Percentiles rank a stretch among this genome's conserved stretches.
Evolutionary conservation across 2,888 invertebrate species (phyloP).

Genomic region (Zaprionus bogoriensis): DNA sequence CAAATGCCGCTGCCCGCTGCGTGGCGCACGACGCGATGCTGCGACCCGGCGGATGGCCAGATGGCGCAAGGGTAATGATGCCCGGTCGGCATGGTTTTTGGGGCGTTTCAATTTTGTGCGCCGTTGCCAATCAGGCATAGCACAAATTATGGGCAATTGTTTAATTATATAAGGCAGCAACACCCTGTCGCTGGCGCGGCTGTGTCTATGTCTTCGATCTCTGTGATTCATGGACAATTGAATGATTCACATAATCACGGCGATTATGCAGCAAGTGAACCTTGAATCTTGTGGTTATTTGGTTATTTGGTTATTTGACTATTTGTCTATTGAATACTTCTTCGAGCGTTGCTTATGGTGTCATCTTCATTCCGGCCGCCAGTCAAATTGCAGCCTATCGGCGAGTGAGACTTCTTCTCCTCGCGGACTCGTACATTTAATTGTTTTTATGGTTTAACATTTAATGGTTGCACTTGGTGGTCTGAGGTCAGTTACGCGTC

Average conservation of each 20-base stretch:
- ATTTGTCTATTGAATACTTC: slow-evolving; percentile 46
- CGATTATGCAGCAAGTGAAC: slow-evolving; percentile 60
- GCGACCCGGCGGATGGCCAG: slow-evolving; percentile 15
- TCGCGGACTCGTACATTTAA: slow-evolving; percentile 39
- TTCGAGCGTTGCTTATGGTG: slow-evolving; percentile 20
- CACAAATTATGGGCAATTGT: slow-evolving; percentile 72
- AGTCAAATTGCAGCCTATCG: slow-evolving; percentile 28
- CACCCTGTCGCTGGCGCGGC: slow-evolving; percentile 47
- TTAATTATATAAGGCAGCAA: slow-evolving; percentile 67
- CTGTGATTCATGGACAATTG: slow-evolving; percentile 41
- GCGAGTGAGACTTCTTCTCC: neutral
- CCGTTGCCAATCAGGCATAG: slow-evolving; percentile 58
- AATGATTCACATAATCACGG: slow-evolving; percentile 68
- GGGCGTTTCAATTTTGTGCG: slow-evolving; percentile 34
- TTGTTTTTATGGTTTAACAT: slow-evolving; percentile 67
- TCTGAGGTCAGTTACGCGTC: slow-evolving; percentile 45
- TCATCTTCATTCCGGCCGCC: slow-evolving; percentile 35
- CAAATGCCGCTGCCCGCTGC: slow-evolving; percentile 27
- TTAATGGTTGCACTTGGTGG: slow-evolving; percentile 60
- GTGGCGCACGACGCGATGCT: slow-evolving; percentile 22
- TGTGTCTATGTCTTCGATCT: slow-evolving; percentile 2
- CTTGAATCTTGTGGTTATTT: slow-evolving; percentile 63
- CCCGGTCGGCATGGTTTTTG: slow-evolving; percentile 25
- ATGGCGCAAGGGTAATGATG: slow-evolving; percentile 46
- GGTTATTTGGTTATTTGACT: too few relatives aligned